phyloP scores from a whole-genome alignment of 1,140 invertebrate genomes.

The Drosophila tropicalis region DNA sequence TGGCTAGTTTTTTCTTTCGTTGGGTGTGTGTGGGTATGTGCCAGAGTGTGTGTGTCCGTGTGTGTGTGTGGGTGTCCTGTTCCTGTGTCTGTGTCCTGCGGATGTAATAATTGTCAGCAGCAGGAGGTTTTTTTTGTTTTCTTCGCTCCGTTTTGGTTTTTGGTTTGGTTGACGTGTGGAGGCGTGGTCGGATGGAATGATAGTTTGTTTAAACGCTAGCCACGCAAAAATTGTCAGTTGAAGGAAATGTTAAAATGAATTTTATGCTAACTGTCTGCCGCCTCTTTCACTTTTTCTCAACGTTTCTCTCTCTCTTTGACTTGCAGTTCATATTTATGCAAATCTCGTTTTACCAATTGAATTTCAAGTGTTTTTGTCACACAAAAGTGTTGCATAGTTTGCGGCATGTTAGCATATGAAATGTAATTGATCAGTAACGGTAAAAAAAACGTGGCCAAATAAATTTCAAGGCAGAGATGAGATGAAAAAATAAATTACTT shows the following conservation, averaged over 20 bases:
- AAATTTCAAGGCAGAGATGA: no score
- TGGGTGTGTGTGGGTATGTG: constrained; percentile 17
- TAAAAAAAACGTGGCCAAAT: not conserved
- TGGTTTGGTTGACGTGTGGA: not conserved
- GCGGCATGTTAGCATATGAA: constrained; percentile 1
- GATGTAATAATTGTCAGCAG: constrained; percentile 79
- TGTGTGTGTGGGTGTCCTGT: constrained; percentile 27
- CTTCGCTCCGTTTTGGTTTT: not conserved
- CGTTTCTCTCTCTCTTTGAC: not conserved
- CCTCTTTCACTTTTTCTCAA: constrained; percentile 10
- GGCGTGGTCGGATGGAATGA: not conserved
- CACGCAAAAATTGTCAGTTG: constrained; percentile 62
- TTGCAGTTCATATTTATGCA: constrained; percentile 26
- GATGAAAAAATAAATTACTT: no score
- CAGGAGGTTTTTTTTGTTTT: constrained; percentile 31
- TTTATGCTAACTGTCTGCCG: constrained; percentile 58
- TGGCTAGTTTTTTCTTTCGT: constrained; percentile 48
- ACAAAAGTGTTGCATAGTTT: constrained; percentile 1
- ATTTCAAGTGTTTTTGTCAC: constrained; percentile 35
- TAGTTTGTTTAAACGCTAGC: constrained; percentile 67
- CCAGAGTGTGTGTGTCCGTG: constrained; percentile 3
- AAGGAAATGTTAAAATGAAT: constrained; percentile 75
- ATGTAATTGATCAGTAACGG: not conserved
- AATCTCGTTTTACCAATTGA: constrained; percentile 36
- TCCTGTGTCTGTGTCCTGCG: constrained; percentile 57